phyloP scores from a whole-genome alignment of 2,888 invertebrate species.

The Boloria euphrosyne region DNA sequence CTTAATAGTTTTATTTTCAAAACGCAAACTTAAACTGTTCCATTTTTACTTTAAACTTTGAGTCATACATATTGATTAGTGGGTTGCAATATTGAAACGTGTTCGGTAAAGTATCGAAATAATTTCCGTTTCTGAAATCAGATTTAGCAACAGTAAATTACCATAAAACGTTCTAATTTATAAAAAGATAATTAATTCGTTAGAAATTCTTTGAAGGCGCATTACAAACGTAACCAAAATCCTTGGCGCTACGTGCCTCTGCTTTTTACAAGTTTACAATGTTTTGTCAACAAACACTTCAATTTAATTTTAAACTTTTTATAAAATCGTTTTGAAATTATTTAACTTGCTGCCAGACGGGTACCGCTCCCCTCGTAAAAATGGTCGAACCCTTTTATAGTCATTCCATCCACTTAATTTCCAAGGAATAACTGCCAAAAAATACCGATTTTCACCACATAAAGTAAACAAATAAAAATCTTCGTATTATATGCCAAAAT shows the following conservation, averaged over 20 bases:
- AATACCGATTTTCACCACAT: no score
- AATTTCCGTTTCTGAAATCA: constrained; percentile 23
- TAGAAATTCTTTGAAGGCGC: constrained; percentile 3
- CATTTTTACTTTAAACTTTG: no score
- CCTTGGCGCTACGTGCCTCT: constrained; percentile 1
- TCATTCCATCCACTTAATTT: no score
- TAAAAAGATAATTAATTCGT: constrained; percentile 1
- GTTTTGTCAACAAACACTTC: background rate
- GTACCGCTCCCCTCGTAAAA: no score
- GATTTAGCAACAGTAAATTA: constrained; percentile 16
- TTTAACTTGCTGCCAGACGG: no score
- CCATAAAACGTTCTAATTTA: background rate
- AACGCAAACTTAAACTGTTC: no score
- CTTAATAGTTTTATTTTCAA: no score
- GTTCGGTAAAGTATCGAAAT: constrained; percentile 17
- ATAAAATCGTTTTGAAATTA: background rate
- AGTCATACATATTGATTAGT: no score
- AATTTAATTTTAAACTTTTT: background rate
- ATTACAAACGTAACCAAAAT: constrained; percentile 5
- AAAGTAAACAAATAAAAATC: no score
- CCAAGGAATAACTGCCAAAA: no score
- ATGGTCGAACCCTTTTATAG: no score
- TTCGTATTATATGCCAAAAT: no score
- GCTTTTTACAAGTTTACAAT: background rate
- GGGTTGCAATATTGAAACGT: background rate